Conservation (phyloP, 2,888 invertebrate species). For the Chouioia cunea region DNA sequence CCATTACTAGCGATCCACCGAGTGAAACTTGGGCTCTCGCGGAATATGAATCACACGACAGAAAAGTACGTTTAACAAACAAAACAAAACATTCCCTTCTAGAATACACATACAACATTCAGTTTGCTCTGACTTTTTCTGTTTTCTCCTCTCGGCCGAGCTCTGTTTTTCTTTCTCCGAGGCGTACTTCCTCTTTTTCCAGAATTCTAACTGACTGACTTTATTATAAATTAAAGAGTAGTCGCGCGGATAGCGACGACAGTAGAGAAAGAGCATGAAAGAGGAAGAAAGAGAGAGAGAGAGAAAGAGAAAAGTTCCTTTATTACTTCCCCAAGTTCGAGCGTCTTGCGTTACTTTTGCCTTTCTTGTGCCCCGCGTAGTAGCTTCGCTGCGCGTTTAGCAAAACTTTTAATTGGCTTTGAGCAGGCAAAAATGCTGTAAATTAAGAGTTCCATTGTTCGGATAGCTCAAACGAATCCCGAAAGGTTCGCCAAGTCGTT, state of each 20-base stretch:
- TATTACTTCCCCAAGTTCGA: conserved; percentile 43
- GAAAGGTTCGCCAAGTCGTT: too few relatives aligned
- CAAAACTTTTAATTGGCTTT: conserved; percentile 49
- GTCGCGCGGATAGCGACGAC: neutral
- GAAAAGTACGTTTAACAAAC: conserved; percentile 5
- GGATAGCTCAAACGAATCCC: conserved; percentile 4
- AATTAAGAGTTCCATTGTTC: conserved; percentile 46
- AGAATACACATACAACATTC: neutral
- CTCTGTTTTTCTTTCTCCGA: too few relatives aligned
- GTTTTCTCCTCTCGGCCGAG: neutral
- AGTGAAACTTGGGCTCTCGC: conserved; percentile 19
- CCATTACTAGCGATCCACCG: neutral
- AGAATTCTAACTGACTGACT: conserved; percentile 43
- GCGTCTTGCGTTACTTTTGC: conserved; percentile 44
- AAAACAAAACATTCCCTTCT: conserved; percentile 15
- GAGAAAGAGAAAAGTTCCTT: conserved; percentile 37
- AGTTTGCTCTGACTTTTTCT: neutral
- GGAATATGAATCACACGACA: conserved; percentile 15
- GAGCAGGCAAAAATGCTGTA: conserved; percentile 46
- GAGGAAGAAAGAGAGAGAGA: neutral
- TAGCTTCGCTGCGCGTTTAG: conserved; percentile 19
- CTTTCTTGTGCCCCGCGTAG: conserved; percentile 25
- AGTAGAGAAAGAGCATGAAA: neutral
- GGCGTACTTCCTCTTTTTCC: conserved; percentile 13
- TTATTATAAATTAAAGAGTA: conserved; percentile 48